These are phyloP conservation scores for Gavia stellata DNA, from an alignment of 2,113 vertebrate species.

Conservation along the genomic window DNA sequence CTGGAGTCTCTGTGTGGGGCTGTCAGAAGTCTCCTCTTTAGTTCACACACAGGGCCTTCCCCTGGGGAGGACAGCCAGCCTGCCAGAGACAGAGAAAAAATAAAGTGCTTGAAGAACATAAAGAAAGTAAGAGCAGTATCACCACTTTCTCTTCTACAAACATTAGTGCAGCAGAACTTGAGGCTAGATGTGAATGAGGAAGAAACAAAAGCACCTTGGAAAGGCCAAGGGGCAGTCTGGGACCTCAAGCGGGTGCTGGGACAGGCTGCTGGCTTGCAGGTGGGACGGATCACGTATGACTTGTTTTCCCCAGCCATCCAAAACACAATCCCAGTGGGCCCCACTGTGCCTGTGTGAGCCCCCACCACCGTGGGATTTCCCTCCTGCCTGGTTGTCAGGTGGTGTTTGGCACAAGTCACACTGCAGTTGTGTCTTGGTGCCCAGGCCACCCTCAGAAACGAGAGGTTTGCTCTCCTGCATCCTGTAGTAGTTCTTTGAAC, in stretches of 20 bases:
- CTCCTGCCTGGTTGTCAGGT: fast-evolving
- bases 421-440: background rate
- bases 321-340: fast-evolving
- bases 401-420: background rate
- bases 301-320: background rate
- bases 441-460: background rate
- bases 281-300: fast-evolving
- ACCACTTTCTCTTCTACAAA: background rate
- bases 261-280: background rate
- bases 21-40: background rate
- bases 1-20: background rate
- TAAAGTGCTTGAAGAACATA: background rate
- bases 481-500: background rate
- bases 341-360: background rate
- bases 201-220: background rate
- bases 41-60: background rate
- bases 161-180: background rate
- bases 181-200: background rate
- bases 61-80: background rate
- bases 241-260: fast-evolving
- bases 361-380: fast-evolving
- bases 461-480: background rate
- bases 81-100: background rate
- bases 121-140: background rate
- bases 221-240: background rate